Conservation (phyloP, 2,888 invertebrate species). For the Emmelina monodactyla region DNA sequence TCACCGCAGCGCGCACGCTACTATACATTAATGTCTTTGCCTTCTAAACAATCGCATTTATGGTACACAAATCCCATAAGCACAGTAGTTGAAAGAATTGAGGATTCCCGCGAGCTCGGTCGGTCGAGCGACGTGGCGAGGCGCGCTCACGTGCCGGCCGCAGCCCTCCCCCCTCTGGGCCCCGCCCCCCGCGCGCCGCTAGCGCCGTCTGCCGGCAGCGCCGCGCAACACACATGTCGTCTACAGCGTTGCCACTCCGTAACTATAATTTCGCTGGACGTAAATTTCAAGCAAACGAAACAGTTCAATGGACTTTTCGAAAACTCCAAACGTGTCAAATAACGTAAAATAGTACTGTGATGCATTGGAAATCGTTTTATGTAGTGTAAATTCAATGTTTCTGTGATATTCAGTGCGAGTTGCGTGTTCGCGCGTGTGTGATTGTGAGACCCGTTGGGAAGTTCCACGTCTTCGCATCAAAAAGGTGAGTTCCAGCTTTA, state of each 20-base stretch:
- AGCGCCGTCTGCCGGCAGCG: slow-evolving; percentile 54
- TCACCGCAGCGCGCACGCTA: slow-evolving; percentile 29
- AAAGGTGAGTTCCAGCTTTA: neutral
- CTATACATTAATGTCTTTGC: slow-evolving; percentile 45
- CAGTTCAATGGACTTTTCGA: slow-evolving; percentile 66
- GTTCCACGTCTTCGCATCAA: slow-evolving; percentile 22
- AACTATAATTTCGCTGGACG: slow-evolving; percentile 66
- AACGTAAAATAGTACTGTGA: slow-evolving; percentile 45
- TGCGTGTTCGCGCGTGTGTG: slow-evolving; percentile 54
- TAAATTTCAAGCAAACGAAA: slow-evolving; percentile 58
- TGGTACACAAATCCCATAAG: slow-evolving; percentile 45
- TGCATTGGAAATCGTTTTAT: slow-evolving; percentile 36
- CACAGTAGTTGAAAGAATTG: slow-evolving; percentile 35
- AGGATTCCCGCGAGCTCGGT: slow-evolving; percentile 19
- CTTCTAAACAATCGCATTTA: slow-evolving; percentile 49
- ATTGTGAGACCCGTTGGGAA: slow-evolving; percentile 50
- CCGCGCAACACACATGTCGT: slow-evolving; percentile 44
- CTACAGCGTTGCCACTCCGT: slow-evolving; percentile 66
- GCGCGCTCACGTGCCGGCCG: slow-evolving; percentile 18
- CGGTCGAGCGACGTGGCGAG: slow-evolving; percentile 21
- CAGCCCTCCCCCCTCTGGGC: slow-evolving; percentile 38
- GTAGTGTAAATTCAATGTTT: slow-evolving; percentile 46
- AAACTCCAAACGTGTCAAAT: slow-evolving; percentile 54
- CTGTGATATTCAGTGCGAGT: slow-evolving; percentile 53
- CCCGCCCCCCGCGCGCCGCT: slow-evolving; percentile 47